Evolutionary conservation across 2,797 vertebrate genomes (phyloP), one percentile per base, ranked within the genome.

Genomic region (Hirundo rustica): DNA sequence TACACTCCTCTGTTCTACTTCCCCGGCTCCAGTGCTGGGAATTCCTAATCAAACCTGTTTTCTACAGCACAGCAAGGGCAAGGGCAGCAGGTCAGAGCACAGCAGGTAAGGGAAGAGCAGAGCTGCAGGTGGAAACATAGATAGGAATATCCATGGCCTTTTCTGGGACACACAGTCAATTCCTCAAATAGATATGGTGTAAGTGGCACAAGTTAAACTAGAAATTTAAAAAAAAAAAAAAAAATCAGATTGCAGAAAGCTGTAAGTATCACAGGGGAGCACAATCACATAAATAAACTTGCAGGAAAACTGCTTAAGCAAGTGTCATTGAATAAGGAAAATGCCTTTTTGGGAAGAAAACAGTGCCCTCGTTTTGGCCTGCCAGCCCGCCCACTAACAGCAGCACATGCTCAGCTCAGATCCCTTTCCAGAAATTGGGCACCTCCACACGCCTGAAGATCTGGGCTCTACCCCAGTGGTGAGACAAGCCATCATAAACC

Each of bases 151-250:
- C 5, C 50, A 91, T 42, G 38, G 30, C 84, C 61, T 91, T 92
- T 96, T 95, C 95, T 91, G 75, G 95, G 91, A 92, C 88, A 92
- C 45, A 22, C 13, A 82, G 50, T 80, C 94, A 91, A 80, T 93
- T 94, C 86, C 86, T 91, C 0, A 0, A 91, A 89, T 74, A 92
- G 78, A 60, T 77, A 32, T 58, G 47, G 54, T 2, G 1, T 61
- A 94, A 93, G 40, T 67, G 30, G 50, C 72, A 68, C 57, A 51
- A 61, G 16, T 16, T 13, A 85, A 91, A 68, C 8, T 3, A 82
- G 68, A 89, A 92, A 80, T 62, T 38, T 10, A 10, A 10, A 36
- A 36, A 38, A 38, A 38, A 38, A 38, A 38, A 38, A 38, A 81
- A 82, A 68, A 15, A 7, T 29, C 61, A 60, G 34, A 22, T 57